Conservation (phyloP, 1,140 invertebrate species). For the Diachasmimorpha longicaudata region DNA sequence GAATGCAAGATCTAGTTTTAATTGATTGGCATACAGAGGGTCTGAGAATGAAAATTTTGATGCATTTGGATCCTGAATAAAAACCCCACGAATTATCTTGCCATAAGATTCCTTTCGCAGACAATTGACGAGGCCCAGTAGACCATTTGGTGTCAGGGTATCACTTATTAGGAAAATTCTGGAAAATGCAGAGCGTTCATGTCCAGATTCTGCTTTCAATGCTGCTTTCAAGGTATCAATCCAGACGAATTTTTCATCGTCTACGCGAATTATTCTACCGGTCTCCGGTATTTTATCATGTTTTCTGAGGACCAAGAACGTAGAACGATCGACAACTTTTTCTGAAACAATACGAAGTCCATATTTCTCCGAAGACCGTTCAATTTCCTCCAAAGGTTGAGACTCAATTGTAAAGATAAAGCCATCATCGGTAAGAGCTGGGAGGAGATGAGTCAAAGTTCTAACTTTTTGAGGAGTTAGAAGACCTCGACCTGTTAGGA, state of each 20-base stretch:
- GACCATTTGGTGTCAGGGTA: conserved; percentile 72
- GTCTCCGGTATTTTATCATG: conserved; percentile 34
- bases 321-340: conserved; percentile 42
- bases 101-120: conserved; percentile 73
- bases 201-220: conserved; percentile 60
- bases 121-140: conserved; percentile 83
- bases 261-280: conserved; percentile 44
- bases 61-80: conserved; percentile 71
- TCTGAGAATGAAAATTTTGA: conserved; percentile 71
- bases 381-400: neutral
- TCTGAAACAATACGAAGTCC: conserved; percentile 45
- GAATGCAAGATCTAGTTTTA: conserved; percentile 76
- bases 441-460: conserved; percentile 30
- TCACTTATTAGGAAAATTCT: conserved; percentile 67
- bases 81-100: conserved; percentile 67
- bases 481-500: conserved; percentile 61
- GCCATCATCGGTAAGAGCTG: conserved; percentile 52
- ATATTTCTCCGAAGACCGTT: conserved; percentile 32
- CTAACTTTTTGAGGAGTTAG: conserved; percentile 24
- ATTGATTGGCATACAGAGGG: conserved; percentile 69
- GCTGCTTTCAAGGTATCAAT: conserved; percentile 60
- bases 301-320: conserved; percentile 50
- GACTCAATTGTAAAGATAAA: conserved; percentile 64
- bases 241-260: conserved; percentile 62
- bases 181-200: conserved; percentile 17